phyloP scores from a whole-genome alignment of 2,888 invertebrate genomes.

The Ormyrus thymus region DNA sequence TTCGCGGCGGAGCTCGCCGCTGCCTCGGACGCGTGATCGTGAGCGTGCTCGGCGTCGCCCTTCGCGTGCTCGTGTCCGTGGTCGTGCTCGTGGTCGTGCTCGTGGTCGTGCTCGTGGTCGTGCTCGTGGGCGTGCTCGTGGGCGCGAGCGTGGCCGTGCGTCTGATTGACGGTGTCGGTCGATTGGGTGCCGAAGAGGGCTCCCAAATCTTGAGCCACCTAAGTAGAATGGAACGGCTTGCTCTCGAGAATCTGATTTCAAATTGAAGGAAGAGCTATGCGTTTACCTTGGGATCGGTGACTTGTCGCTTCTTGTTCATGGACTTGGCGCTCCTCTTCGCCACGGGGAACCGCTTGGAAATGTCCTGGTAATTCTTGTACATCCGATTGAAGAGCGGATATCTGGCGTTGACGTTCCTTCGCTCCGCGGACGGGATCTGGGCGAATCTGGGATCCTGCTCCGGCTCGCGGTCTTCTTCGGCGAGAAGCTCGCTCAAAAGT shows the following conservation, averaged over 20 bases:
- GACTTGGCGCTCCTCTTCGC: constrained; percentile 70
- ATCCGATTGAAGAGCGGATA: constrained; percentile 66
- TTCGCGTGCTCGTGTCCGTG: constrained; percentile 65
- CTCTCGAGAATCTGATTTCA: background rate
- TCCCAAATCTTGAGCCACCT: constrained; percentile 71
- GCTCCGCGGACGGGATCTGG: constrained; percentile 42
- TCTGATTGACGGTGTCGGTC: constrained; percentile 75
- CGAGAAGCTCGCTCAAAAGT: constrained; percentile 60
- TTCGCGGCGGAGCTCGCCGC: constrained; percentile 33
- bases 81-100: constrained; percentile 62
- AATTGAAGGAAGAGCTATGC: background rate
- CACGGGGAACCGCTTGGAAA: constrained; percentile 67
- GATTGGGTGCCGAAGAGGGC: constrained; percentile 84
- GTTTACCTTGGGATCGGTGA: constrained; percentile 70
- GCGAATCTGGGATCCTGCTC: constrained; percentile 30
- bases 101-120: constrained; percentile 55
- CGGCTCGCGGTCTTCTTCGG: constrained; percentile 27
- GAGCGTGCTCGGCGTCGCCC: constrained; percentile 1
- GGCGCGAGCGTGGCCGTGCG: constrained; percentile 54
- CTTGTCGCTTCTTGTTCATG: constrained; percentile 59
- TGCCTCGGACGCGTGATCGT: background rate
- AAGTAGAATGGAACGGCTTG: background rate
- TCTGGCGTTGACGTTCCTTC: constrained; percentile 68
- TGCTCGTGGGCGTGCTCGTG: constrained; percentile 57
- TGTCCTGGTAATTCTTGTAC: constrained; percentile 60